A percentile compares a stretch with the other conserved stretches of the same genome.
phyloP scores from a whole-genome alignment of 1,140 invertebrate genomes.

The Drosophila nasuta region DNA sequence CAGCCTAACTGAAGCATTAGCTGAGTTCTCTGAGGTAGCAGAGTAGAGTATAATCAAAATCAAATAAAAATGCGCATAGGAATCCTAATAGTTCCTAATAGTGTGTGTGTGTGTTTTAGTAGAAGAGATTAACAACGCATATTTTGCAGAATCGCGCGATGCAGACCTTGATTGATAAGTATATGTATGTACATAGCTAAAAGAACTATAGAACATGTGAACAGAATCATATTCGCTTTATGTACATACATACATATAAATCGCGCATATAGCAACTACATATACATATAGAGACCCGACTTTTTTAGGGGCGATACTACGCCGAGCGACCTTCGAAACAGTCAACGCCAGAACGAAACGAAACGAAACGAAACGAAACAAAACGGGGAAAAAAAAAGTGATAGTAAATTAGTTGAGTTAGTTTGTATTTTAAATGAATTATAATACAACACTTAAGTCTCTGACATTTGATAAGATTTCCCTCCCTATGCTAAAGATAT shows the following conservation, averaged over 20 bases:
- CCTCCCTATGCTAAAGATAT: constrained; percentile 26
- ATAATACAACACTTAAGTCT: constrained; percentile 65
- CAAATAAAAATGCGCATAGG: constrained; percentile 33
- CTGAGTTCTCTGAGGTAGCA: neutral
- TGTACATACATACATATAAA: neutral
- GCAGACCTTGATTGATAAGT: constrained; percentile 72
- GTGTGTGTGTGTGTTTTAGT: constrained; percentile 15
- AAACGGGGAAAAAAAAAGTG: constrained; percentile 46
- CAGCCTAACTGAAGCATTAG: too few species aligned
- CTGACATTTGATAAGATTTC: constrained; percentile 71
- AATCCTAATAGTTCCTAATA: constrained; percentile 22
- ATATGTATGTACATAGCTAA: constrained; percentile 31
- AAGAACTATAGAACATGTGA: constrained; percentile 3
- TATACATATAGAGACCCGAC: neutral
- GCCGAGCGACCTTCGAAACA: constrained; percentile 46
- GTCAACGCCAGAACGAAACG: constrained; percentile 20
- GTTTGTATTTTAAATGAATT: constrained; percentile 60
- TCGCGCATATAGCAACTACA: constrained; percentile 19
- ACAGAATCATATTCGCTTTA: constrained; percentile 6
- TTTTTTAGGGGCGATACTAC: constrained; percentile 24
- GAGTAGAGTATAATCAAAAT: constrained; percentile 15
- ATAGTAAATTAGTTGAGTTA: constrained; percentile 70
- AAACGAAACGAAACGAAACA: neutral
- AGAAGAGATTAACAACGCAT: constrained; percentile 52
- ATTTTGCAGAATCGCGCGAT: constrained; percentile 71